Evolutionary conservation across 2,113 vertebrate genomes (phyloP).

Genomic region (Anseranas semipalmata): DNA sequence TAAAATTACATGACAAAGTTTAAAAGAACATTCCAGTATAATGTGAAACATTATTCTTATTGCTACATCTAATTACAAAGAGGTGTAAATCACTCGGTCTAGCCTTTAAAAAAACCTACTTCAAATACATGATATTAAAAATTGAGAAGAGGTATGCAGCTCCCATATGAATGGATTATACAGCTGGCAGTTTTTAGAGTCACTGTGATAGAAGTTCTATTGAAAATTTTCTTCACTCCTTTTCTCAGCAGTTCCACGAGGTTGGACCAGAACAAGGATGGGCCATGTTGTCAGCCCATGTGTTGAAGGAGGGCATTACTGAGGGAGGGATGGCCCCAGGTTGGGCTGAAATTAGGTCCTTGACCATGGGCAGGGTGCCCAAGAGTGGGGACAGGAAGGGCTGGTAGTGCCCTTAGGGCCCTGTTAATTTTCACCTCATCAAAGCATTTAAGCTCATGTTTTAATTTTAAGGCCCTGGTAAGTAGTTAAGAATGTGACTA

Average conservation of each 20-base stretch:
- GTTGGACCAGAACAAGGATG: neutral
- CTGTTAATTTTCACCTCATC: neutral
- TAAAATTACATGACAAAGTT: conserved; percentile 40
- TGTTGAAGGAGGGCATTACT: neutral
- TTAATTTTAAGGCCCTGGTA: neutral
- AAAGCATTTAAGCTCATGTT: neutral
- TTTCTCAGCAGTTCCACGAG: neutral
- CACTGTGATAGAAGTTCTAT: neutral
- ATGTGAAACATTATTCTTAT: conserved; percentile 41
- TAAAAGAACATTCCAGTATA: conserved; percentile 21
- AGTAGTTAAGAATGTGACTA: neutral
- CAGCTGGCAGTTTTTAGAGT: neutral
- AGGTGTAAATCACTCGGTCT: conserved; percentile 1
- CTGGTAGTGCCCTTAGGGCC: rapidly evolving
- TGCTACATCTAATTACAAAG: conserved; percentile 35
- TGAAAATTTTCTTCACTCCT: neutral
- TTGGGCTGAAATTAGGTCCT: neutral
- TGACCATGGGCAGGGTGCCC: neutral
- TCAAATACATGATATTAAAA: conserved; percentile 29
- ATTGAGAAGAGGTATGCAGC: neutral
- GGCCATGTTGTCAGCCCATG: neutral
- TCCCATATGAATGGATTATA: neutral
- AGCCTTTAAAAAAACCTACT: neutral
- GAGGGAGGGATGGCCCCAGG: neutral
- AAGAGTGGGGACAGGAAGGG: rapidly evolving